Evolutionary conservation across 1,140 invertebrate species (phyloP).

Genomic region (Papilio polyxenes): DNA sequence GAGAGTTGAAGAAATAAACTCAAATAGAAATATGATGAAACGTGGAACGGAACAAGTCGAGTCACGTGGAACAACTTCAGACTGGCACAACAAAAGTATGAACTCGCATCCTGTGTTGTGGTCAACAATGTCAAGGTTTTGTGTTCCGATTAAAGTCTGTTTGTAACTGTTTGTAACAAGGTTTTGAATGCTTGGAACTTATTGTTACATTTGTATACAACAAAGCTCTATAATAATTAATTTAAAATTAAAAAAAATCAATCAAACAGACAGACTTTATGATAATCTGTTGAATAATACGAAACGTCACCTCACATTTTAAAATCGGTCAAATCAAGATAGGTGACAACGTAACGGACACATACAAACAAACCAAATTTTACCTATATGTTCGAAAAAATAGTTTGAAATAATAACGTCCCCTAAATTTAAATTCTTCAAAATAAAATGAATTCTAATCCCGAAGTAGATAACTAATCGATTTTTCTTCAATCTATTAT

Average conservation of each 20-base stretch:
- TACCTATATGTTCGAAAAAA: too few relatives aligned
- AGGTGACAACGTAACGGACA: too few relatives aligned
- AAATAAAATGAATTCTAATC: neutral
- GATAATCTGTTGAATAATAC: too few relatives aligned
- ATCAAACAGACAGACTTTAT: too few relatives aligned
- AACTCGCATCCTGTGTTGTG: neutral
- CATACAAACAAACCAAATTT: too few relatives aligned
- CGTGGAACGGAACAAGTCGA: neutral
- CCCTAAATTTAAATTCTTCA: neutral
- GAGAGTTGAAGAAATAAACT: neutral
- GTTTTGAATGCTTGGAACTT: too few relatives aligned
- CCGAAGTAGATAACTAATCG: neutral
- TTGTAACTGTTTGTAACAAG: neutral
- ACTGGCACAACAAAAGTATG: neutral
- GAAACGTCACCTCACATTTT: too few relatives aligned
- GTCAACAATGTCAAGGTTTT: conserved; percentile 6
- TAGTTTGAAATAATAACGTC: too few relatives aligned
- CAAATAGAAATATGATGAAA: conserved; percentile 1
- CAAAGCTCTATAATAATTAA: too few relatives aligned
- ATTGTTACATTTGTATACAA: too few relatives aligned
- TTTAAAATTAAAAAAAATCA: too few relatives aligned
- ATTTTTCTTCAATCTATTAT: neutral
- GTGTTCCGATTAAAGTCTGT: neutral
- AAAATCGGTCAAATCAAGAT: too few relatives aligned
- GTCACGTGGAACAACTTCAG: neutral